Conservation (phyloP, 2,888 invertebrate species). For the Drosophila atripex region DNA sequence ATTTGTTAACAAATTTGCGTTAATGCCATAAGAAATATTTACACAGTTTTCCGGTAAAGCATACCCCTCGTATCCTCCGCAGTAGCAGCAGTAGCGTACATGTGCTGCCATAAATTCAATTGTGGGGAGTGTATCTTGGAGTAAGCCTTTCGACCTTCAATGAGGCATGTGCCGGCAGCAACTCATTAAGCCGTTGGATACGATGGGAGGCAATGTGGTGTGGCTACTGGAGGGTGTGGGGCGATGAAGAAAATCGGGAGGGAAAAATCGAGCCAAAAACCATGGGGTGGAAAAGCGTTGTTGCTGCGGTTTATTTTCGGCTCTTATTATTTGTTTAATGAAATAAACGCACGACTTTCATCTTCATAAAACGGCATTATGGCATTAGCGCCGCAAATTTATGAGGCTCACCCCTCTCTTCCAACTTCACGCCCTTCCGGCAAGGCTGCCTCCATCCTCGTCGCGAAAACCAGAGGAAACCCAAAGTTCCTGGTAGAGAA, state of each 20-base stretch:
- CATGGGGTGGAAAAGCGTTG: constrained; percentile 23
- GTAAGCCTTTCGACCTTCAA: constrained; percentile 80
- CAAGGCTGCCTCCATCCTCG: not conserved
- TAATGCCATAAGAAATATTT: constrained; percentile 74
- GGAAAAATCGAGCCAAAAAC: not conserved
- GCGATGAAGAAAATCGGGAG: not conserved
- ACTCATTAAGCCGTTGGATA: constrained; percentile 64
- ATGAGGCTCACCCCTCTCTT: constrained; percentile 49
- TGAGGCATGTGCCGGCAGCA: constrained; percentile 70
- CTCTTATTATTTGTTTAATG: constrained; percentile 79
- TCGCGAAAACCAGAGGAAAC: constrained; percentile 4
- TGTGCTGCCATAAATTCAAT: constrained; percentile 76
- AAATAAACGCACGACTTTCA: constrained; percentile 81
- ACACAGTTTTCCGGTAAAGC: constrained; percentile 38
- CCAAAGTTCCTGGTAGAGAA: not conserved
- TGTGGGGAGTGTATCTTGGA: constrained; percentile 47
- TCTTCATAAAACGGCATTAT: constrained; percentile 79
- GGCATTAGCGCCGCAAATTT: constrained; percentile 75
- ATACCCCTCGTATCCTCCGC: not conserved
- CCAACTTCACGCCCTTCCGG: constrained; percentile 21
- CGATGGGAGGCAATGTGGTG: constrained; percentile 19
- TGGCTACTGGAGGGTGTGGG: not conserved
- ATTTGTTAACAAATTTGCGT: constrained; percentile 79
- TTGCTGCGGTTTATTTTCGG: constrained; percentile 72
- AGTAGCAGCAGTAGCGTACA: constrained; percentile 16